Evolutionary conservation across 2,797 vertebrate genomes (phyloP).

Genomic region (Gallinago stenura): DNA sequence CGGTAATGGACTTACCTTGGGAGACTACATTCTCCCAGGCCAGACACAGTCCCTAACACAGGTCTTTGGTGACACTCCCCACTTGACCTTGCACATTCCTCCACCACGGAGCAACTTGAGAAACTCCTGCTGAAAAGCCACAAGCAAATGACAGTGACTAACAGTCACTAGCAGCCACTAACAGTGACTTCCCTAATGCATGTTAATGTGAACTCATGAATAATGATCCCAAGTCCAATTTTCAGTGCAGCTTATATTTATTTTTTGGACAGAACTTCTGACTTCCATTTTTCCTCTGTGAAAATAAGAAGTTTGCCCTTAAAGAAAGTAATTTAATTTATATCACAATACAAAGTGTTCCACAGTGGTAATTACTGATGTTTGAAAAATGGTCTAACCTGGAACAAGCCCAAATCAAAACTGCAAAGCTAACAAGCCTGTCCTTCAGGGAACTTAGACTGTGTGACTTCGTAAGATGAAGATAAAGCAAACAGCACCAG

Average conservation of each 20-base stretch:
- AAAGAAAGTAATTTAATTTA: neutral
- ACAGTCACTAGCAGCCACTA: neutral
- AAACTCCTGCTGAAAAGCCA: neutral
- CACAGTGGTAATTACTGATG: neutral
- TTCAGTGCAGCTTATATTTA: neutral
- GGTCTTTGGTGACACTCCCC: neutral
- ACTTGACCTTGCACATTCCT: neutral
- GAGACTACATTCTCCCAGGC: neutral
- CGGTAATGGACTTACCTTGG: neutral
- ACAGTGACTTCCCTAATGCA: neutral
- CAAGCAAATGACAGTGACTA: neutral
- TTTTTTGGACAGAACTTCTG: neutral
- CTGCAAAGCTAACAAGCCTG: neutral
- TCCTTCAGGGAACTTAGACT: neutral
- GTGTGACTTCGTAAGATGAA: neutral
- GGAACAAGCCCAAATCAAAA: neutral
- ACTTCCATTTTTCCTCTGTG: neutral
- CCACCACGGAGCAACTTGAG: neutral
- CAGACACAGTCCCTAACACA: neutral
- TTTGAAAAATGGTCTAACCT: neutral
- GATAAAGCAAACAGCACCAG: neutral
- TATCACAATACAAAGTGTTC: neutral
- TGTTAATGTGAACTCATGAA: neutral
- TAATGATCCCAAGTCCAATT: neutral
- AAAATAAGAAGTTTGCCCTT: neutral